These are phyloP conservation scores for Eupelmus urozonus DNA, from an alignment of 2,888 invertebrate species.

Conservation along the genomic window DNA sequence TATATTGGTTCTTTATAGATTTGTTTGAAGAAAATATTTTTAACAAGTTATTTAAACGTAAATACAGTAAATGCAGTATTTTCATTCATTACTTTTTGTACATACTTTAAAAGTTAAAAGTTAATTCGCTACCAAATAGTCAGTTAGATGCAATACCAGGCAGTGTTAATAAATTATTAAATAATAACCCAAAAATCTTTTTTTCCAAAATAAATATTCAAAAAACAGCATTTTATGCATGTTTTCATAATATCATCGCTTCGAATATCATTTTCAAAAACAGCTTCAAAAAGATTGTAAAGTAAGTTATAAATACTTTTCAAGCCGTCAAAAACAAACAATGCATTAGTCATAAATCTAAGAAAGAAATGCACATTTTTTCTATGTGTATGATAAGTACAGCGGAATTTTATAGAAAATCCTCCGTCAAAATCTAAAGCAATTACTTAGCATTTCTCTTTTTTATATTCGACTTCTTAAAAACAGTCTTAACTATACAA, in stretches of 20 bases:
- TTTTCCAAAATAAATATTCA: slow-evolving; percentile 49
- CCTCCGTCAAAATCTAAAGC: slow-evolving; percentile 33
- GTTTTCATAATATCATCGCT: slow-evolving; percentile 27
- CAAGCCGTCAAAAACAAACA: slow-evolving; percentile 15
- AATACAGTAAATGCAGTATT: slow-evolving; percentile 19
- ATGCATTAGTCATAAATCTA: slow-evolving; percentile 37
- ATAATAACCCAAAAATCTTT: slow-evolving; percentile 30
- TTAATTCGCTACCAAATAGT: slow-evolving; percentile 39
- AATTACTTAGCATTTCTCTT: slow-evolving; percentile 32
- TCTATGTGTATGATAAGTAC: slow-evolving; percentile 62
- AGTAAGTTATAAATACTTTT: slow-evolving; percentile 1
- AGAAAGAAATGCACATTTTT: slow-evolving; percentile 39
- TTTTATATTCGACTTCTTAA: slow-evolving; percentile 58
- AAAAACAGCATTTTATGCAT: slow-evolving; percentile 56
- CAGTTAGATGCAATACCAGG: slow-evolving; percentile 20
- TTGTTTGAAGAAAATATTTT: slow-evolving; percentile 14
- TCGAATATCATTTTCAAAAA: slow-evolving; percentile 21
- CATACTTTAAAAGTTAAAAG: slow-evolving; percentile 19
- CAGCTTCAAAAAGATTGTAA: slow-evolving; percentile 36
- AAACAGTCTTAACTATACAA: slow-evolving; percentile 75
- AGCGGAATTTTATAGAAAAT: slow-evolving; percentile 59
- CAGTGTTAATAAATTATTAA: slow-evolving; percentile 47
- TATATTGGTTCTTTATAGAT: slow-evolving; percentile 34
- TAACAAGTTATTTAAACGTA: slow-evolving; percentile 19
- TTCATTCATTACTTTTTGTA: slow-evolving; percentile 19